These are phyloP conservation scores for Shargacucullia verbasci DNA, from an alignment of 2,888 invertebrate species.

Conservation along the genomic window DNA sequence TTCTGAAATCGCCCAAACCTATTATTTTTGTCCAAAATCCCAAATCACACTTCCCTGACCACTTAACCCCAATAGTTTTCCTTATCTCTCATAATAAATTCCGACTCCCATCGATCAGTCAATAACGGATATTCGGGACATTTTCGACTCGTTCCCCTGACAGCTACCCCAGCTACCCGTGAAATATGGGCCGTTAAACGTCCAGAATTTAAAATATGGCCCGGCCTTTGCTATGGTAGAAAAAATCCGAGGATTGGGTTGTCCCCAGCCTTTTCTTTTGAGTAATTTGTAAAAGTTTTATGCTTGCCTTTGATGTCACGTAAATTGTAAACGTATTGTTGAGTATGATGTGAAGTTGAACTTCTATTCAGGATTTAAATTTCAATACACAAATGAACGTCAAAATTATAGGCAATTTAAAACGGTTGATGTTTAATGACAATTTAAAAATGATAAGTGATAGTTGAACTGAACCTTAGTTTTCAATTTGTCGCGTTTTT, in stretches of 20 bases:
- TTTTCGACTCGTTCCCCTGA: slow-evolving; percentile 32
- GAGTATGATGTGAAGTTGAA: too few species aligned
- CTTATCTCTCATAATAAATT: slow-evolving; percentile 29
- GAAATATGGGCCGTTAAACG: slow-evolving; percentile 44
- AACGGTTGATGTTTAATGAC: too few species aligned
- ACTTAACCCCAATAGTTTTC: slow-evolving; percentile 1
- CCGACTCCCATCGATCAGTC: slow-evolving; percentile 31
- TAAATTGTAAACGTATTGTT: too few species aligned
- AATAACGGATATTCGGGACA: slow-evolving; percentile 24
- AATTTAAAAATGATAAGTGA: too few species aligned
- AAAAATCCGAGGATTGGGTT: slow-evolving; percentile 12
- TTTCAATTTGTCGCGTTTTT: too few species aligned
- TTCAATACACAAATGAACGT: too few species aligned
- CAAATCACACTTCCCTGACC: too few species aligned
- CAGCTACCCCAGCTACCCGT: slow-evolving; percentile 15
- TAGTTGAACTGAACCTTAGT: too few species aligned
- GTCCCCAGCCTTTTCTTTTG: slow-evolving; percentile 12
- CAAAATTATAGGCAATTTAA: too few species aligned
- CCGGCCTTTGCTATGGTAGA: slow-evolving; percentile 17
- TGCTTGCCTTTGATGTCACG: neutral
- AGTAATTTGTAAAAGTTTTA: neutral
- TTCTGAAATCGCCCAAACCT: too few species aligned
- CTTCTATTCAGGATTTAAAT: too few species aligned
- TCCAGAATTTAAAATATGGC: slow-evolving; percentile 42
- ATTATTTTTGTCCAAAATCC: neutral